These are phyloP conservation scores for Anthoscopus minutus DNA, from an alignment of 2,113 vertebrate species.

Conservation along the genomic window DNA sequence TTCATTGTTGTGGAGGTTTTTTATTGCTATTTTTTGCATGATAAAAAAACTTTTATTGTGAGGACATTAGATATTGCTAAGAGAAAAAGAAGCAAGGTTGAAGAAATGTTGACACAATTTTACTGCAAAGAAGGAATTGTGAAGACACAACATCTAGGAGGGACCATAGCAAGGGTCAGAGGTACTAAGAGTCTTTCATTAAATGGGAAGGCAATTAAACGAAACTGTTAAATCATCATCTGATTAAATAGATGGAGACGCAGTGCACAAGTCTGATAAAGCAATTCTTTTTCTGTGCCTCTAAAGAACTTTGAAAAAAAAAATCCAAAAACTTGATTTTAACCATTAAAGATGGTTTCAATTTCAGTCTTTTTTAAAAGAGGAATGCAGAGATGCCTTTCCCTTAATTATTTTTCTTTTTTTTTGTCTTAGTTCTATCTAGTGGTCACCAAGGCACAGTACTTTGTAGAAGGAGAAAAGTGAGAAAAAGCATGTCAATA, in stretches of 20 bases:
- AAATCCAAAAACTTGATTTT: neutral
- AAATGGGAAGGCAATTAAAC: neutral
- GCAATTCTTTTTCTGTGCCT: neutral
- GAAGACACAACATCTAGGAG: neutral
- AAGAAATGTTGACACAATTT: neutral
- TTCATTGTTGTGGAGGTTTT: fast-evolving
- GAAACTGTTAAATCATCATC: neutral
- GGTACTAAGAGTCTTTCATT: neutral
- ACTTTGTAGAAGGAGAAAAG: neutral
- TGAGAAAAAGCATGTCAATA: neutral
- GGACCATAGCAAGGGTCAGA: neutral
- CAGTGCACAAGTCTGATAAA: neutral
- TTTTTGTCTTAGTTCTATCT: neutral
- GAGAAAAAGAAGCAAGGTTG: neutral
- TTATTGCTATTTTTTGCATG: neutral
- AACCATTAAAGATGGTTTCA: neutral
- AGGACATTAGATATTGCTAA: neutral
- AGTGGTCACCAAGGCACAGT: neutral
- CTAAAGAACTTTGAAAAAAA: neutral
- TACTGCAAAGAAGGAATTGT: neutral
- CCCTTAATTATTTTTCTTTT: neutral
- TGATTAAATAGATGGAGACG: neutral
- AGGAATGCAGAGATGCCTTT: neutral
- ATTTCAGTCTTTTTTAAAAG: neutral
- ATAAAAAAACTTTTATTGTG: neutral